A percentile compares a stretch with the other conserved stretches of the same genome.
Evolutionary conservation across 2,113 vertebrate species (phyloP).

Genomic region (Acanthisitta chloris): DNA sequence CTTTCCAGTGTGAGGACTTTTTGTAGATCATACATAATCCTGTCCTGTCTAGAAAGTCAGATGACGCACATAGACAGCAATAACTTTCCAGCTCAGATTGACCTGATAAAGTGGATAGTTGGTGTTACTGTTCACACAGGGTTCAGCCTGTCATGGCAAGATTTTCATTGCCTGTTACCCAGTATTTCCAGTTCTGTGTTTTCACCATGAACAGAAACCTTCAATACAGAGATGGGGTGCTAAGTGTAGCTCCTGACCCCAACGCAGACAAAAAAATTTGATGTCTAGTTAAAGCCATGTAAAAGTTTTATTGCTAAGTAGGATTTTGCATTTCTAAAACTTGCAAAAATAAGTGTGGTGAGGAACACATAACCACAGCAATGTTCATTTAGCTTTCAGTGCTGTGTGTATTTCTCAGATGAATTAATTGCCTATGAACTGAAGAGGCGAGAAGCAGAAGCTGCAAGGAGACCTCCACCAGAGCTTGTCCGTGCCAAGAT

Average conservation of each 20-base stretch:
- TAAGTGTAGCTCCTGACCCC: not conserved
- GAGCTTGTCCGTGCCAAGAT: constrained; percentile 89
- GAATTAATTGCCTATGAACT: constrained; percentile 90
- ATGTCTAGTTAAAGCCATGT: not conserved
- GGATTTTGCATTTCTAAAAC: not conserved
- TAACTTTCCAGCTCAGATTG: not conserved
- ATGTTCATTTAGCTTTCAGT: not conserved
- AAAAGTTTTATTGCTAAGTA: not conserved
- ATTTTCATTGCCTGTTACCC: not conserved
- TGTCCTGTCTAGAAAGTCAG: not conserved
- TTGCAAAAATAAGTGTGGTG: not conserved
- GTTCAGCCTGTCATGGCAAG: not conserved
- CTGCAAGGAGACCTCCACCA: constrained; percentile 81
- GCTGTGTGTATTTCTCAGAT: constrained; percentile 74
- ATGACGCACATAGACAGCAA: not conserved
- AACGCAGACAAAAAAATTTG: not conserved
- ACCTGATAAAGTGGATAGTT: not conserved
- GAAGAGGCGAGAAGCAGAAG: constrained; percentile 89
- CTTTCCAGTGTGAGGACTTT: not conserved
- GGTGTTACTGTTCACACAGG: not conserved
- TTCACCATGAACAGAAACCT: not conserved
- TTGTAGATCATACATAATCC: not conserved
- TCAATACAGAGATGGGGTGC: not conserved
- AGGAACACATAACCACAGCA: not conserved
- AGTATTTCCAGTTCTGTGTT: not conserved